These are phyloP conservation scores for Vidua chalybeata DNA, from an alignment of 2,113 vertebrate species.

Conservation along the genomic window DNA sequence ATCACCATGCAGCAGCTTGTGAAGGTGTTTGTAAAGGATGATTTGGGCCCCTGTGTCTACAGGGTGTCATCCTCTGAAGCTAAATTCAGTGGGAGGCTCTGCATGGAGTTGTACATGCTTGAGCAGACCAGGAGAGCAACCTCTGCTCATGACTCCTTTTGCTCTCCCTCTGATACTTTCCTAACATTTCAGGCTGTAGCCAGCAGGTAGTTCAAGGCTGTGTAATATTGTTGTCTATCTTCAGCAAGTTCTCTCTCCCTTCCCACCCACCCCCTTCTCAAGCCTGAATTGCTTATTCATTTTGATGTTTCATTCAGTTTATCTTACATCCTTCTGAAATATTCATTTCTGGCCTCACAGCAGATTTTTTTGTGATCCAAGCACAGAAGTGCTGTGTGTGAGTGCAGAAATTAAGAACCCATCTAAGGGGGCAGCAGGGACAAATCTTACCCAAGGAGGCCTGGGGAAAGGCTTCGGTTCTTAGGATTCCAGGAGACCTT, in stretches of 20 bases:
- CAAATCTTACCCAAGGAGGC: background rate
- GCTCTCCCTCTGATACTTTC: background rate
- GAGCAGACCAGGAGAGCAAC: background rate
- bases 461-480: background rate
- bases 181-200: fast-evolving
- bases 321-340: background rate
- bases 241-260: background rate
- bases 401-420: background rate
- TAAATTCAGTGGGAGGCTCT: background rate
- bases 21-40: background rate
- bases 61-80: background rate
- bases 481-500: background rate
- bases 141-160: background rate
- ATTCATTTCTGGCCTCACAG: background rate
- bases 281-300: background rate
- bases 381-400: fast-evolving
- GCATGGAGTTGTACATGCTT: background rate
- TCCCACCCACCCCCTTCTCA: background rate
- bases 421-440: fast-evolving
- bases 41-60: background rate
- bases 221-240: background rate
- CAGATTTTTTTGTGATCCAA: background rate
- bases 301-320: background rate
- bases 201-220: background rate
- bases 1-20: fast-evolving